Conservation (phyloP, 1,140 invertebrate genomes). For the Venustaconcha ellipsiformis region DNA sequence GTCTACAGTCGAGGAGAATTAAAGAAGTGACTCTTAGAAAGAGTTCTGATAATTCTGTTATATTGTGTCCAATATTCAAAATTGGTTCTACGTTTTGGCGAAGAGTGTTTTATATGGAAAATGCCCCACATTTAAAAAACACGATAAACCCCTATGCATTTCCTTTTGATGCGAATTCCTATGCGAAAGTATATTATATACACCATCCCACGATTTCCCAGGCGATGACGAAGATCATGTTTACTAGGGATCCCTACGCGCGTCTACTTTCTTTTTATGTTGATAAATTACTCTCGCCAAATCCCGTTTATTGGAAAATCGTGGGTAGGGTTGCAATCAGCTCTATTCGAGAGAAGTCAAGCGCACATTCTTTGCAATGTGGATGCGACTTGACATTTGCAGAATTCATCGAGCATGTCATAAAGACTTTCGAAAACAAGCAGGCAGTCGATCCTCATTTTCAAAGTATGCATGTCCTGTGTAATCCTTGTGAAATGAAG, state of each 20-base stretch:
- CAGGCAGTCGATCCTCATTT: conserved; percentile 22
- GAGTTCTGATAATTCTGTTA: conserved; percentile 13
- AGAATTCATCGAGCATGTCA: conserved; percentile 32
- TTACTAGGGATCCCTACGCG: conserved; percentile 45
- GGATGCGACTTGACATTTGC: conserved; percentile 29
- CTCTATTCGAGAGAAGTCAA: conserved; percentile 6
- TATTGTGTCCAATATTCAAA: conserved; percentile 45
- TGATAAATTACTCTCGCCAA: conserved; percentile 51
- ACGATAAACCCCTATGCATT: conserved; percentile 23
- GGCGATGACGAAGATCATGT: conserved; percentile 28
- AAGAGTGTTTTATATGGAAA: conserved; percentile 23
- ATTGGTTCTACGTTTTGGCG: conserved; percentile 48
- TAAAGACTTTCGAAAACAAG: conserved; percentile 17
- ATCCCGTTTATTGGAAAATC: conserved; percentile 42
- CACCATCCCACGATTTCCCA: not conserved
- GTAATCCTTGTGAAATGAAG: conserved; percentile 30
- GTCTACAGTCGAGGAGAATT: too few species aligned
- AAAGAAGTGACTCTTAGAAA: not conserved
- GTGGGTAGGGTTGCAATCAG: conserved; percentile 33
- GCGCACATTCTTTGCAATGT: conserved; percentile 5
- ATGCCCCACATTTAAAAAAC: conserved; percentile 27
- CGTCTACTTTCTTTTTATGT: conserved; percentile 43
- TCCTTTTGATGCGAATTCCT: conserved; percentile 4
- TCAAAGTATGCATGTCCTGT: conserved; percentile 16
- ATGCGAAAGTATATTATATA: not conserved